A percentile compares a stretch with the other conserved stretches of the same genome.
Evolutionary conservation across 2,797 vertebrate species (phyloP).

Genomic region (Cirrhinus mrigala): DNA sequence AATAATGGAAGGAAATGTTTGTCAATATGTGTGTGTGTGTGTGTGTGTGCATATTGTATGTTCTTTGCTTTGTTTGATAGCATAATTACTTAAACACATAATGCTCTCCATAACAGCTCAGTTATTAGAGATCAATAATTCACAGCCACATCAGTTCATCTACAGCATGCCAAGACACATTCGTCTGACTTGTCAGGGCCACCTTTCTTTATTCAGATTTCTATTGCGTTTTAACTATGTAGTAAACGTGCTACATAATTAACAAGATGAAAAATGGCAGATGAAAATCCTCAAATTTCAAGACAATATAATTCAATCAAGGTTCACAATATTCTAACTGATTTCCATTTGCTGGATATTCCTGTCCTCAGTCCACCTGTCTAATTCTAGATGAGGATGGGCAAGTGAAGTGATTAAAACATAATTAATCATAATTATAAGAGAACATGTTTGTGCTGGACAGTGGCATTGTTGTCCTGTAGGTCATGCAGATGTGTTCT

Average conservation of each 20-base stretch:
- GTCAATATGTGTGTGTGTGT: neutral
- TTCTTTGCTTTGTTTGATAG: neutral
- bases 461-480: too few relatives aligned
- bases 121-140: neutral
- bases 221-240: neutral
- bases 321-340: neutral
- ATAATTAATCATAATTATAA: too few relatives aligned
- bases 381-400: too few relatives aligned
- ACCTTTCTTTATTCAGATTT: neutral
- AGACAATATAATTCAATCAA: neutral
- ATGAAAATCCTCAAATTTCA: neutral
- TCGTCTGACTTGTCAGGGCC: conserved; percentile 64
- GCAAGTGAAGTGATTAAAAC: too few relatives aligned
- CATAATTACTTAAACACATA: neutral
- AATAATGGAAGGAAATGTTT: too few relatives aligned
- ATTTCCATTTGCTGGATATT: neutral
- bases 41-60: neutral
- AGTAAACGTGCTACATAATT: neutral
- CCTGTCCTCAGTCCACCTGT: too few relatives aligned
- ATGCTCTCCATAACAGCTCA: neutral
- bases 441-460: too few relatives aligned
- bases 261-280: neutral
- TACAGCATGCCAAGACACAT: conserved; percentile 56
- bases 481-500: too few relatives aligned
- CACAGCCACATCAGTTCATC: conserved; percentile 45